These are phyloP conservation scores for Acleris cristana DNA, from an alignment of 2,888 invertebrate genomes.

Conservation along the genomic window DNA sequence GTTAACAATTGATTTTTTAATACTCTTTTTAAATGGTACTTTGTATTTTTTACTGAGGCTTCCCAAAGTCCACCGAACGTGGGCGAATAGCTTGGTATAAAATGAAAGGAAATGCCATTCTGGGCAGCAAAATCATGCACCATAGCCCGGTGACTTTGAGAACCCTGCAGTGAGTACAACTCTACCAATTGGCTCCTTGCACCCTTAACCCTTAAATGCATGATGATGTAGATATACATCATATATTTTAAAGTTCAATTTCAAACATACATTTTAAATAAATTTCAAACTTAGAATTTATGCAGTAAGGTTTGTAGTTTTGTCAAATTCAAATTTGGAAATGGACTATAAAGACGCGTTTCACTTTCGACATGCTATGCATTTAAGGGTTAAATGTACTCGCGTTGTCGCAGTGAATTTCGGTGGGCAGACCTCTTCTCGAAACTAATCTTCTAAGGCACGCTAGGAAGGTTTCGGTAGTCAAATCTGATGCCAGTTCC, in stretches of 20 bases:
- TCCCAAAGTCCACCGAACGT: conserved; percentile 50
- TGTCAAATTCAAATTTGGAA: too few species aligned
- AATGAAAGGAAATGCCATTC: conserved; percentile 43
- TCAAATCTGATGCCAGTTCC: conserved; percentile 34
- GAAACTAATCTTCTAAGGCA: conserved; percentile 36
- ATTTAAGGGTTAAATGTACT: too few species aligned
- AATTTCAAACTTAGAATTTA: too few species aligned
- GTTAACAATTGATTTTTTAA: conserved; percentile 37
- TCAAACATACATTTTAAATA: too few species aligned
- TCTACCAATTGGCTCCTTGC: conserved; percentile 30
- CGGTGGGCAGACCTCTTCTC: conserved; percentile 25
- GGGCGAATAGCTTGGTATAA: conserved; percentile 47
- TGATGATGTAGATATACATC: too few species aligned
- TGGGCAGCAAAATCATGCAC: conserved; percentile 8
- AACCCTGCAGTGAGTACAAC: conserved; percentile 14
- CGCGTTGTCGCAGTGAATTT: conserved; percentile 35
- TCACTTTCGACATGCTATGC: too few species aligned
- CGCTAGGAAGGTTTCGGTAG: conserved; percentile 36
- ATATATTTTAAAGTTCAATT: too few species aligned
- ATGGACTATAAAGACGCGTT: too few species aligned
- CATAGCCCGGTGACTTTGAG: conserved; percentile 1
- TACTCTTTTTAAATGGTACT: conserved; percentile 45
- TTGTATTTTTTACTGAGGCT: conserved; percentile 44
- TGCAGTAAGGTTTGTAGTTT: too few species aligned
- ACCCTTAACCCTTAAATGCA: too few species aligned